A percentile compares a stretch with the other conserved stretches of the same genome.
Conservation (phyloP, 2,797 vertebrate species). For the Lophius americanus region DNA sequence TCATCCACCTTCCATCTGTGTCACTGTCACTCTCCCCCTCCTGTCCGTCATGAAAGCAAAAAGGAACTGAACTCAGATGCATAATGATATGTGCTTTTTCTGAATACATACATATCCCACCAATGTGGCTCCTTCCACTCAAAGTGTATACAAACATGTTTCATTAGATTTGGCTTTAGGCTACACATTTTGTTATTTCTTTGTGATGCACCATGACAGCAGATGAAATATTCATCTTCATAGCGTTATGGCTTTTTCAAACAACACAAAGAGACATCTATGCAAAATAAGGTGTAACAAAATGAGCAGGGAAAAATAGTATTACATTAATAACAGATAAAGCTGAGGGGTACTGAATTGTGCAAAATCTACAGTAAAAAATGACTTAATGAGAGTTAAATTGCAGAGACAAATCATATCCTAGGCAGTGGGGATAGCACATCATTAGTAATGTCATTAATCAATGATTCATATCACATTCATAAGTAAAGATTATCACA, state of each 20-base stretch:
- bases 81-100: too few species aligned
- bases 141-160: too few species aligned
- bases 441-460: conserved; percentile 32
- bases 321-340: conserved; percentile 15
- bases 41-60: too few species aligned
- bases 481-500: conserved; percentile 3
- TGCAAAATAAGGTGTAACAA: conserved; percentile 4
- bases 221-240: background rate
- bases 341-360: background rate
- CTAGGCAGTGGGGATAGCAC: conserved; percentile 1
- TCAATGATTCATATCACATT: conserved; percentile 26
- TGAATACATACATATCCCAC: too few species aligned
- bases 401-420: conserved; percentile 18
- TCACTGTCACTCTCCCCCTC: too few species aligned
- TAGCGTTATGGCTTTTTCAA: background rate
- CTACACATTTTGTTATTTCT: background rate
- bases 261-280: conserved; percentile 2
- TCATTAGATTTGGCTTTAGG: too few species aligned
- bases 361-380: conserved; percentile 20
- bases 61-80: too few species aligned
- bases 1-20: too few species aligned
- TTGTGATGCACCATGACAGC: background rate
- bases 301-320: background rate
- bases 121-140: too few species aligned
- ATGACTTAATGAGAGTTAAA: conserved; percentile 28